Evolutionary conservation across 2,888 invertebrate species (phyloP).

Genomic region (Rotaria socialis): DNA sequence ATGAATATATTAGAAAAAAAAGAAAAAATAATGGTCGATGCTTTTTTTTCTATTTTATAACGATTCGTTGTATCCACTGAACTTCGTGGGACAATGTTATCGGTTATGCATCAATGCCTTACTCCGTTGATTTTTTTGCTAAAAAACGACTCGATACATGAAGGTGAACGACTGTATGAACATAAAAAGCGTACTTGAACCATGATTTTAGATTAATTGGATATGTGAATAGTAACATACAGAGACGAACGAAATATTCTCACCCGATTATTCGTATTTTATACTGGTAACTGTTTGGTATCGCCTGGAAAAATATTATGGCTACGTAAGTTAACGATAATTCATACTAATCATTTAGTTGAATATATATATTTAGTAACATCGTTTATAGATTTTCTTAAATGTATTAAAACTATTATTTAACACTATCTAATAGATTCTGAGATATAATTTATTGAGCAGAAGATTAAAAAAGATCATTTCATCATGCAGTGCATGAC

Average conservation of each 20-base stretch:
- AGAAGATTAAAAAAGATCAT: too few relatives aligned
- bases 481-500: too few relatives aligned
- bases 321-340: not conserved
- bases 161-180: not conserved
- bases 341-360: too few relatives aligned
- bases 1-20: not conserved
- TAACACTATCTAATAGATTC: too few relatives aligned
- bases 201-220: not conserved
- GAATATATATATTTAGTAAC: too few relatives aligned
- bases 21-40: not conserved
- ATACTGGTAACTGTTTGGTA: not conserved
- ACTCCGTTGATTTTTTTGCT: not conserved
- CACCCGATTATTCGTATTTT: not conserved
- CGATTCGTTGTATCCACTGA: not conserved
- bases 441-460: too few relatives aligned
- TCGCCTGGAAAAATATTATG: not conserved
- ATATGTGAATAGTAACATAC: not conserved
- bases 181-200: not conserved
- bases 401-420: too few relatives aligned
- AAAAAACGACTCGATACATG: not conserved
- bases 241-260: not conserved
- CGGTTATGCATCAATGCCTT: not conserved
- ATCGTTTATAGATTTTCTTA: too few relatives aligned
- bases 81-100: not conserved
- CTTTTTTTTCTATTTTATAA: not conserved